Conservation (phyloP, 2,888 invertebrate genomes). For the Mylabris sibirica region DNA sequence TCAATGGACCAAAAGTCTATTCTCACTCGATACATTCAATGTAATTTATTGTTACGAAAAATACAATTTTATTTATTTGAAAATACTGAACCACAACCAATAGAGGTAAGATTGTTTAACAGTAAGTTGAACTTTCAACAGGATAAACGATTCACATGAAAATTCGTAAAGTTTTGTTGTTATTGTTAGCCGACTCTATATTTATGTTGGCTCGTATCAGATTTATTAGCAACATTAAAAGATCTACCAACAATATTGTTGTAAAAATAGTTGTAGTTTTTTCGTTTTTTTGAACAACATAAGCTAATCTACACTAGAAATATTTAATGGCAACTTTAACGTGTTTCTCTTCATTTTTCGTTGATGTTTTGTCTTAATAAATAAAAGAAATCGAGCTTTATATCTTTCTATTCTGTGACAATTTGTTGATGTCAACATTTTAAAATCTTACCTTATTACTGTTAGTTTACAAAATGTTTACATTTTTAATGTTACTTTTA, state of each 20-base stretch:
- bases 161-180: conserved; percentile 6
- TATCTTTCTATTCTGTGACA: no score
- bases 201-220: not conserved
- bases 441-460: not conserved
- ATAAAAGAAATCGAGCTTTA: no score
- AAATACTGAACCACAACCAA: conserved; percentile 6
- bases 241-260: not conserved
- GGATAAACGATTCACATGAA: conserved; percentile 7
- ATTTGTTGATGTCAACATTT: no score
- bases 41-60: conserved; percentile 7
- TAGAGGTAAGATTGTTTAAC: conserved; percentile 8
- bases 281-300: not conserved
- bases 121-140: conserved; percentile 10
- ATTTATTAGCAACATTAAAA: not conserved
- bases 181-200: not conserved
- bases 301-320: not conserved
- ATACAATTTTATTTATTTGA: conserved; percentile 13
- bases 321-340: no score
- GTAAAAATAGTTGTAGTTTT: not conserved
- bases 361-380: no score
- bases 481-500: not conserved
- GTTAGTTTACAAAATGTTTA: no score
- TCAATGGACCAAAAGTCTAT: conserved; percentile 48
- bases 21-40: conserved; percentile 45
- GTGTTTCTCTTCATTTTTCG: no score